Evolutionary conservation across 2,797 vertebrate genomes (phyloP), one percentile per base, ranked within the genome.

Genomic region (Balearica regulorum): DNA sequence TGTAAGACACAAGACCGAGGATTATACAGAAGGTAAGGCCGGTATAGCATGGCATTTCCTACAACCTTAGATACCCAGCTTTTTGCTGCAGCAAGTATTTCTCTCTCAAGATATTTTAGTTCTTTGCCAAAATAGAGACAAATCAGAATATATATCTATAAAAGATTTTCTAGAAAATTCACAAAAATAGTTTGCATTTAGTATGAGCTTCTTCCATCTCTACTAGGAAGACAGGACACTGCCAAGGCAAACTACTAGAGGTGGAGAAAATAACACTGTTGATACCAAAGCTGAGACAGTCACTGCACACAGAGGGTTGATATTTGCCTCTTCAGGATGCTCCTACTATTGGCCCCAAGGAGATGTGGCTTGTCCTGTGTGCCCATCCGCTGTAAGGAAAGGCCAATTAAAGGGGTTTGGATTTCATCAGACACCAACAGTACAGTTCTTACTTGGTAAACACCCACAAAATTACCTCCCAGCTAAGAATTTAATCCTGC

Each of bases 341-440:
- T 77, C 83, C 61, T 6, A 11, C 58, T 16, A 8, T 11, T 21
- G 41, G 25, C 75, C 71, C n/a, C n/a, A 5, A 20, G 62, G 76
- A 43, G 46, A 77, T 35, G 51, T 44, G 17, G 29, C n/a, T 89
- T 78, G 55, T 73, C 41, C 83, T 13, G 0, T 11, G 21, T 41
- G 57, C 78, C 58, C 60, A 54, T 49, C 55, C n/a, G 96, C 76
- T 90, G 97, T 98, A 55, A 94, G 95, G 93, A 87, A 72, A 62
- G 8, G 75, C 71, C 57, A 65, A 7, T 64, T 66, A 71, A 72
- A 90, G 37, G 58, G 25, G 61, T 61, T 73, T 66, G 60, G 57
- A 43, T 80, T 82, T 81, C 41, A 58, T 46, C 65, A 76, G 72
- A 46, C 65, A 60, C 14, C 35, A 41, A 49, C 33, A 57, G 37